Conservation (phyloP, 2,888 invertebrate species). For the Euzophera pinguis region DNA sequence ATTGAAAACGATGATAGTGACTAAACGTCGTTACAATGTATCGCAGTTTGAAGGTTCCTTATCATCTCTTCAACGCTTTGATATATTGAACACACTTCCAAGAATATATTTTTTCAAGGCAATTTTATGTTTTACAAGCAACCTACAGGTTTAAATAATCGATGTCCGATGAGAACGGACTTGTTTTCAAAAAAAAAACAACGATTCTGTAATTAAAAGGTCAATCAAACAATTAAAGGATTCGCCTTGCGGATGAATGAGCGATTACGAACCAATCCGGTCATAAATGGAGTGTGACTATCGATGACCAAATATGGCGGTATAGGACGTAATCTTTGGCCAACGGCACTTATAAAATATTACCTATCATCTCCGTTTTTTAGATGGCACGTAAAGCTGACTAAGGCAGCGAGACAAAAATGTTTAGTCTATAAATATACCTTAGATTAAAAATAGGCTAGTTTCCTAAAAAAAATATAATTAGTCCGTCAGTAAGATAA, state of each 20-base stretch:
- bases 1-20: slow-evolving; percentile 27
- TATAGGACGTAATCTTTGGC: too few species aligned
- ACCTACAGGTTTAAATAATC: too few species aligned
- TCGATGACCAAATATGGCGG: slow-evolving; percentile 14
- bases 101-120: background rate
- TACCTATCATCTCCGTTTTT: too few species aligned
- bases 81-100: background rate
- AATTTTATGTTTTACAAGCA: background rate
- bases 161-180: too few species aligned
- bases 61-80: background rate
- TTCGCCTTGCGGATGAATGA: slow-evolving; percentile 5
- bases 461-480: too few species aligned
- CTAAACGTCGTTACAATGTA: slow-evolving; percentile 19
- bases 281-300: slow-evolving; percentile 10
- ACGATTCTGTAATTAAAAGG: background rate
- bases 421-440: too few species aligned
- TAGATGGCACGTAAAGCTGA: too few species aligned
- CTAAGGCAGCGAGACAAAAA: too few species aligned
- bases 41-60: background rate
- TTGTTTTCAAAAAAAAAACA: too few species aligned
- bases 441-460: too few species aligned
- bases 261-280: slow-evolving; percentile 8
- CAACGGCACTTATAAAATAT: too few species aligned
- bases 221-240: slow-evolving; percentile 11
- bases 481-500: too few species aligned